Conservation (phyloP, 2,113 vertebrate genomes). For the Pseudopodoces humilis region DNA sequence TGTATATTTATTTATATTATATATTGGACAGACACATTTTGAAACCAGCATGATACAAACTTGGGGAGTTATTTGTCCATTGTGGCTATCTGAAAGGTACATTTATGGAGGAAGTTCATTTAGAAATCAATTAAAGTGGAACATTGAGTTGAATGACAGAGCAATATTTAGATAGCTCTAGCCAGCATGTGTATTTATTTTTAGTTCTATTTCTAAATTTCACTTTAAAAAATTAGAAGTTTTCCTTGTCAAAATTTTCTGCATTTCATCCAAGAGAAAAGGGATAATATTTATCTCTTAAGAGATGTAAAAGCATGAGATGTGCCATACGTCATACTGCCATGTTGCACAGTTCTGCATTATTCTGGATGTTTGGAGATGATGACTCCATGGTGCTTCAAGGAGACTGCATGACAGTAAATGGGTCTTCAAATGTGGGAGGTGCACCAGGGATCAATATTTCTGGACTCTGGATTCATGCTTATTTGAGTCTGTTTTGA, state of each 20-base stretch:
- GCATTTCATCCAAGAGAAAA: neutral
- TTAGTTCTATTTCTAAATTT: neutral
- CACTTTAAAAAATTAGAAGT: neutral
- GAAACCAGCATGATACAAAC: neutral
- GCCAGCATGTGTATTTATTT: neutral
- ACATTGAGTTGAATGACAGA: neutral
- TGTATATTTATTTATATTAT: neutral
- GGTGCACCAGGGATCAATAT: neutral
- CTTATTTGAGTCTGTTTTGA: neutral
- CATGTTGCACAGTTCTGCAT: accelerated
- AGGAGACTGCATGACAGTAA: accelerated
- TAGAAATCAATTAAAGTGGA: neutral
- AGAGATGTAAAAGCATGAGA: neutral
- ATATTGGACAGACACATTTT: neutral
- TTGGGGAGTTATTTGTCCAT: neutral
- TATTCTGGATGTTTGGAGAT: neutral
- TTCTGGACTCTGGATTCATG: neutral
- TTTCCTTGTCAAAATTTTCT: neutral
- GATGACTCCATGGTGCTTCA: accelerated
- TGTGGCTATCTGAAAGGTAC: neutral
- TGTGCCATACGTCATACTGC: neutral
- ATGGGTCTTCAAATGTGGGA: neutral
- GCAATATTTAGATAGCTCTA: neutral
- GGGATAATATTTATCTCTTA: neutral
- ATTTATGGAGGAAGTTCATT: neutral